Base-by-base conservation (phyloP, 1,140 invertebrate species). In the Bombus confusus region DNA sequence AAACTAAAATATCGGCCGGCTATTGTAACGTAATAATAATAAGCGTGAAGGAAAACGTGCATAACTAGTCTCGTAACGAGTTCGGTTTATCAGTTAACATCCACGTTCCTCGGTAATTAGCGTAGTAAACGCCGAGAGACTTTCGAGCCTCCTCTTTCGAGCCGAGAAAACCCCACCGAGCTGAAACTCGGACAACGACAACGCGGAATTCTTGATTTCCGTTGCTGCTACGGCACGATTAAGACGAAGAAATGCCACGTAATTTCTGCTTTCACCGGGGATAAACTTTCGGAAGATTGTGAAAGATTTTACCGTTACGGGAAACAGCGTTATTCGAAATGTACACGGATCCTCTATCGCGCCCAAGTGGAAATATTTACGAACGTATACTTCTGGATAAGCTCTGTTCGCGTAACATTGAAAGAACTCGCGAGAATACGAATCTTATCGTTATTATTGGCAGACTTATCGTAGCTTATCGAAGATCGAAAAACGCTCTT, bases 391-490 rank as follows among this genome's bases (percentile, higher is more conserved):
- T 8, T 25, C 22, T 41, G 12, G 25, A 37, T 15, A 37, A 68
- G 3, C 22, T 37, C 43, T 41, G 15, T 31, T 41, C 8, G 39
- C 15, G 34, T 37, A 8, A 34, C 31, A 8, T 22, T 1, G 34
- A 37, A 66, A 66, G 8, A 68, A 68, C 22, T 10, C 18, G 31
- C 15, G 10, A 57, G 31, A 47, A 76, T 59, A 12, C 34, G 15
- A 39, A 8, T 43, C 10, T 43, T 66, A 64, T 78, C 59, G 28
- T 25, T 13, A 9, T 77, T 66, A 10, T 85, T 64, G 52, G 37
- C 18, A 69, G 78, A 66, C 83, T 89, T 89, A 90, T 90, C 66
- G 86, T 43, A 90, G 90, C 88, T 90, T 74, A 72, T 72, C 69
- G 39, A 52, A 8, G 10, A 62, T 22, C 9, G 59, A 62, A 13